Evolutionary conservation across 2,888 invertebrate species (phyloP), one percentile per base, ranked within the genome.

Genomic region (Arge pagana): DNA sequence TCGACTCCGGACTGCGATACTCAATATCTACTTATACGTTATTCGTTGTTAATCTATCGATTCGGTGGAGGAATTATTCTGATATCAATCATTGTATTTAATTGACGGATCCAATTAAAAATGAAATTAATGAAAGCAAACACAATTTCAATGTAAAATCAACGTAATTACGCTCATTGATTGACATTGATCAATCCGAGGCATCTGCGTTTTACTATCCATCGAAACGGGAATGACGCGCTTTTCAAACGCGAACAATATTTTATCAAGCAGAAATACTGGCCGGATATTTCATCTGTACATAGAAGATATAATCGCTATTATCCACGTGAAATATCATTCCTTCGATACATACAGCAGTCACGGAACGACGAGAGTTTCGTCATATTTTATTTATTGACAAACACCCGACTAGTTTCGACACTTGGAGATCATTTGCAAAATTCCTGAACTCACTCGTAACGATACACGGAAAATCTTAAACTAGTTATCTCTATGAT

Each of bases 171-270:
- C 66, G 62, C 63, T 67, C n/a, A n/a, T n/a, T 68, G 72, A 70
- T 66, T 71, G 72, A 72, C 72, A 68, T 71, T 72, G 71, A 72
- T 72, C 71, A 72, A 67, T n/a, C n/a, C n/a, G n/a, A n/a, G n/a
- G n/a, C 40, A 31, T 33, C 21, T 35, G 36, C 43, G 18, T 39
- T n/a, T 36, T 30, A 8, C 39, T 42, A 43, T 33, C 39, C 30
- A 48, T 30, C 48, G 33, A 43, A 55, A 49, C 52, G 52, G 37
- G 55, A 28, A 42, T 40, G 48, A 55, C 40, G 54, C 48, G 41
- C 54, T 56, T 56, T 56, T 50, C 54, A 55, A 50, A 52, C 53
- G 53, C 50, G 53, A 50, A 45, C 33, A 48, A 41, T 13, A 30
- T 36, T 39, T 56, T 54, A 52, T 57, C 52, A 50, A 45, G 8